A percentile compares a stretch with the other conserved stretches of the same genome.
phyloP scores from a whole-genome alignment of 1,140 invertebrate genomes.

The Nymphalis io region DNA sequence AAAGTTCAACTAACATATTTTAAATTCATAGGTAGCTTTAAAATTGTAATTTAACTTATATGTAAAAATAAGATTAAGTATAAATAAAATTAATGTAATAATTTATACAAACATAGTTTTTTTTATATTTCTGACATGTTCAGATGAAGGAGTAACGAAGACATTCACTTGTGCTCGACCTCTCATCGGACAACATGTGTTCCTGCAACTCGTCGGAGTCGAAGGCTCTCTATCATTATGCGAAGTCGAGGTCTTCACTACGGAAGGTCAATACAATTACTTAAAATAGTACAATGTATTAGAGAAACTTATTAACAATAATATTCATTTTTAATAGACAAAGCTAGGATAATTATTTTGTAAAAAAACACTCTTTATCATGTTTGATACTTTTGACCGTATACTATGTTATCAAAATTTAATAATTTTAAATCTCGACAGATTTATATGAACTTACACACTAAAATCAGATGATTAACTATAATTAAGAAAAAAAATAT shows the following conservation, averaged over 20 bases:
- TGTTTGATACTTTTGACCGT: too few species aligned
- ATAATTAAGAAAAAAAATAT: not conserved
- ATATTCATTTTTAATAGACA: not conserved
- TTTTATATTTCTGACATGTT: not conserved
- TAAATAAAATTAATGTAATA: too few species aligned
- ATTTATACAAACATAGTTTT: too few species aligned
- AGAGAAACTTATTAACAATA: not conserved
- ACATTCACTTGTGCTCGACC: slow-evolving; percentile 93
- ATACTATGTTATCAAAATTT: too few species aligned
- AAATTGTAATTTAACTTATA: too few species aligned
- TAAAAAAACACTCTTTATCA: too few species aligned
- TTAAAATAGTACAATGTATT: slow-evolving; percentile 11
- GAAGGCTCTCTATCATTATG: slow-evolving; percentile 94
- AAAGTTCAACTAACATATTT: too few species aligned
- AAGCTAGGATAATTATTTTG: too few species aligned
- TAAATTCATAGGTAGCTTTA: too few species aligned
- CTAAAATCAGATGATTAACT: not conserved
- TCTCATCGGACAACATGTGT: slow-evolving; percentile 92
- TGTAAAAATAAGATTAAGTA: too few species aligned
- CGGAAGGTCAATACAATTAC: slow-evolving; percentile 84
- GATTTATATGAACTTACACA: not conserved
- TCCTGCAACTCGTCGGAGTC: slow-evolving; percentile 93
- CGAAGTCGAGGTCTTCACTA: slow-evolving; percentile 95
- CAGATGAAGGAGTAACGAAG: slow-evolving; percentile 94
- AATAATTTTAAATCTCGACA: too few species aligned